Percentiles rank a stretch among this genome's conserved stretches.
phyloP scores from a whole-genome alignment of 2,113 vertebrate genomes.

The Cygnus buccinator region DNA sequence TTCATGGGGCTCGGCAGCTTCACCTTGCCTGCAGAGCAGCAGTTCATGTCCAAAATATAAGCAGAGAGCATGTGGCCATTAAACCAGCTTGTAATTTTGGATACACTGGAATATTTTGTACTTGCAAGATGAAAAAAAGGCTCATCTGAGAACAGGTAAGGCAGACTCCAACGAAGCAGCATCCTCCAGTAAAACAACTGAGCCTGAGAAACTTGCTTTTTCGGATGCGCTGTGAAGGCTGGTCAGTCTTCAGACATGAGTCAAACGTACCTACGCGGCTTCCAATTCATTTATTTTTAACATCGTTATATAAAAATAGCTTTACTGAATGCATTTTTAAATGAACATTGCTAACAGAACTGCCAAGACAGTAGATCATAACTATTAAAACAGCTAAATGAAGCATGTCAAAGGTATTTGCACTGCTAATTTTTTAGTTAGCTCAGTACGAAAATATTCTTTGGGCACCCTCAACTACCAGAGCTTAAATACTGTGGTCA shows the following conservation, averaged over 20 bases:
- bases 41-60: not conserved
- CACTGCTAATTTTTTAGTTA: not conserved
- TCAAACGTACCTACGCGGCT: not conserved
- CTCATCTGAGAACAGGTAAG: not conserved
- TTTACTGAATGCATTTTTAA: not conserved
- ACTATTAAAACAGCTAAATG: not conserved
- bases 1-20: not conserved
- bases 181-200: not conserved
- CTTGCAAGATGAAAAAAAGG: not conserved
- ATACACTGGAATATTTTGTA: not conserved
- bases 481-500: not conserved
- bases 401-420: not conserved
- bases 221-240: not conserved
- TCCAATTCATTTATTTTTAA: constrained; percentile 23
- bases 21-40: not conserved
- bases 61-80: not conserved
- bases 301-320: not conserved
- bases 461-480: not conserved
- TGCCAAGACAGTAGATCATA: not conserved
- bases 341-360: not conserved
- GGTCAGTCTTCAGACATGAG: not conserved
- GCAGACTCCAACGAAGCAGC: not conserved
- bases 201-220: not conserved
- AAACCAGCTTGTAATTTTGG: not conserved
- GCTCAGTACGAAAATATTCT: not conserved